Conservation (phyloP, 2,888 invertebrate species). For the Helicoverpa assulta region DNA sequence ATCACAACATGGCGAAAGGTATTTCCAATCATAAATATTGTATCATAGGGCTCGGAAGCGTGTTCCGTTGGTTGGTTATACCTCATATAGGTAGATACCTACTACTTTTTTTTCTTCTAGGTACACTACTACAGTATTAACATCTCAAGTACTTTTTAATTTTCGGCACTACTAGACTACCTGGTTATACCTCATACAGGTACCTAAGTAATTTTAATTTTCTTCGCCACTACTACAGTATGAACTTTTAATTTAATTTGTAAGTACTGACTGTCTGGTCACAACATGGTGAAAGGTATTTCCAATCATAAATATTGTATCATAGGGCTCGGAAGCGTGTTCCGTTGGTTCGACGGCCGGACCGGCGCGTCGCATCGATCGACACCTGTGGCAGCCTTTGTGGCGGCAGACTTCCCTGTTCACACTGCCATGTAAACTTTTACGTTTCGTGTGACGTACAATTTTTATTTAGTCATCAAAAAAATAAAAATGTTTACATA, state of each 20-base stretch:
- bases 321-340: slow-evolving; percentile 37
- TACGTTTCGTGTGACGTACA: slow-evolving; percentile 8
- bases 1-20: neutral
- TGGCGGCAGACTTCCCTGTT: slow-evolving; percentile 72
- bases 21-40: slow-evolving; percentile 46
- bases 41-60: slow-evolving; percentile 28
- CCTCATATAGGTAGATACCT: too few species aligned
- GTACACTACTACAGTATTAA: too few species aligned
- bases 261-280: neutral
- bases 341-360: slow-evolving; percentile 65
- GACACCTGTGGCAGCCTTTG: slow-evolving; percentile 81
- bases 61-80: too few species aligned
- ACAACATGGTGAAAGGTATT: slow-evolving; percentile 3
- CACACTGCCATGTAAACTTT: slow-evolving; percentile 44
- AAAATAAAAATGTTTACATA: too few species aligned
- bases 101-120: too few species aligned
- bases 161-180: too few species aligned
- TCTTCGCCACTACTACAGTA: too few species aligned
- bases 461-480: neutral
- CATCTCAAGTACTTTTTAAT: too few species aligned
- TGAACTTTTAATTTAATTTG: neutral
- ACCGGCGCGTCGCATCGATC: slow-evolving; percentile 87
- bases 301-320: slow-evolving; percentile 50
- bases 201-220: too few species aligned
- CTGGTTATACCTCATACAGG: too few species aligned